Evolutionary conservation across 2,113 vertebrate genomes (phyloP), one percentile per base, ranked within the genome.

Genomic region (Ceyx melanurus): DNA sequence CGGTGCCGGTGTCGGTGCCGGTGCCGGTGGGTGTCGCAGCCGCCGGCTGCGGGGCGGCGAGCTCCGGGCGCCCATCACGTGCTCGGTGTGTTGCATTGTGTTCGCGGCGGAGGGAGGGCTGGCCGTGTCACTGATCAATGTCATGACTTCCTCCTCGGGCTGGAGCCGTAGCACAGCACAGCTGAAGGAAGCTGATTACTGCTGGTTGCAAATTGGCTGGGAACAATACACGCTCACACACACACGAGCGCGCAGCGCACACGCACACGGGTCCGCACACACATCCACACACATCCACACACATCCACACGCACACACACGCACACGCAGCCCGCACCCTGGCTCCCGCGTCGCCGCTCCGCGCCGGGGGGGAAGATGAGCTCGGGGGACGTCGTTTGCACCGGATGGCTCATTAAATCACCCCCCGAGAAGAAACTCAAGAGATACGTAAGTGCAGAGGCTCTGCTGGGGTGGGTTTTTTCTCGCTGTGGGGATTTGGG

Each of bases 361-460:
- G 73, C 48, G 82, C 80, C 62, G 82, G 82, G 77, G 94, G 97
- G 96, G 97, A 98, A 97, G 93, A 99, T 99, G 99, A 99, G 99
- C 97, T 94, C 98, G 31, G 99, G 98, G 95, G 99, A 99, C 97
- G 98, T 99, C 68, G 99, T 99, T 91, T 99, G 98, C 97, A 98
- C 97, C 21, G 99, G 99, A 96, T 99, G 99, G 99, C 99, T 99
- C 89, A 98, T 99, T 96, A 99, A 99, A 98, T 99, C 99, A 45
- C 99, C 99, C 92, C 99, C 99, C 15, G 99, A 99, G 97, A 99
- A 98, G 97, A 99, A 99, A 97, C 98, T 99, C 50, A 99, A 99
- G 97, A 98, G 99, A 99, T 99, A 99, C 96, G 99, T 99, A 98
- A 99, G 99, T 99, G 81, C 71, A 85, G 65, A 82, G 89, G 71